Percentiles rank a stretch among this genome's conserved stretches.
These are phyloP conservation scores for Sinhomidia bicolor DNA, from an alignment of 2,888 invertebrate genomes.

Conservation along the genomic window DNA sequence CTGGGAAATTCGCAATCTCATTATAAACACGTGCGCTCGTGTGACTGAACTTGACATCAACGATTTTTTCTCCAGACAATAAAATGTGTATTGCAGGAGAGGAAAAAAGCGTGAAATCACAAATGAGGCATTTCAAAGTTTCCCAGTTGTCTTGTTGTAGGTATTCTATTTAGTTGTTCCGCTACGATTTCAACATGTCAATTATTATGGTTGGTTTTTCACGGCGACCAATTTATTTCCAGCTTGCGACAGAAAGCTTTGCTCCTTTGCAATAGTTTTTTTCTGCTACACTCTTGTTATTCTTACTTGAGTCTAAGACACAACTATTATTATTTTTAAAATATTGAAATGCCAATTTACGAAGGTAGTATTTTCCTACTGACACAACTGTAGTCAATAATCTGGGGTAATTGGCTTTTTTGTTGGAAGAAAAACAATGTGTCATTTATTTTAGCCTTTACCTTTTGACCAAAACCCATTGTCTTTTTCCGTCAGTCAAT, in stretches of 20 bases:
- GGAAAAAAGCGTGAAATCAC: neutral
- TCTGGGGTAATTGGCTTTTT: neutral
- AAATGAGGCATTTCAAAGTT: neutral
- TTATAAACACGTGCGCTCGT: neutral
- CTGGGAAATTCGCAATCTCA: neutral
- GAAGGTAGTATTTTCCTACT: too few species aligned
- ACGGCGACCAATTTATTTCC: neutral
- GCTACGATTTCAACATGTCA: neutral
- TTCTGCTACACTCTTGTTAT: neutral
- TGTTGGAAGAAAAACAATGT: neutral
- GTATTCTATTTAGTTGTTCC: too few species aligned
- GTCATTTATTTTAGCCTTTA: conserved; percentile 5
- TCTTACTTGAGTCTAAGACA: neutral
- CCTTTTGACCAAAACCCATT: neutral
- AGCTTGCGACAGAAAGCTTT: too few species aligned
- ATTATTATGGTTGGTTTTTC: neutral
- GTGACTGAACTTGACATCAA: neutral
- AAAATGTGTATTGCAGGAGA: neutral
- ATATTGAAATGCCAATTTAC: too few species aligned
- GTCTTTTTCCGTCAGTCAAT: neutral
- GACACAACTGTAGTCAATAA: too few species aligned
- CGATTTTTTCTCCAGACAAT: neutral
- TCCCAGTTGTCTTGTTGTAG: neutral
- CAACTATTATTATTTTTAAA: neutral
- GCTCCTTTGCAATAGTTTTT: too few species aligned